Evolutionary conservation across 2,797 vertebrate genomes (phyloP), one percentile per base, ranked within the genome.

Genomic region (Rhinophrynus dorsalis): DNA sequence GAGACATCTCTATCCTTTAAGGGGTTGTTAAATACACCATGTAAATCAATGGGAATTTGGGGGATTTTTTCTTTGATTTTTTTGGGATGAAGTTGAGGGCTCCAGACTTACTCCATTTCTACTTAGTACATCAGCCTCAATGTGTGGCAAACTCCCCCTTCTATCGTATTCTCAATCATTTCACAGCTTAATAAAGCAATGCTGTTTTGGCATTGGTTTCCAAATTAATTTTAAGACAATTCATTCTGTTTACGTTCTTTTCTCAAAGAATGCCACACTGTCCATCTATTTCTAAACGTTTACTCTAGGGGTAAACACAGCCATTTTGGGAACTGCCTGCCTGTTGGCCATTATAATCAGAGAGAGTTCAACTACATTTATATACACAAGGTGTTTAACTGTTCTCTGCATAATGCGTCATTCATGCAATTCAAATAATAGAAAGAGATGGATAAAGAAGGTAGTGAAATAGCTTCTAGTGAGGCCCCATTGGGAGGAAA

Each of bases 241-340:
- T 73, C 69, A 50, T 52, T 65, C 32, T 73, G 70, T 67, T 66
- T 66, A 73, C 48, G 27, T 52, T 73, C 62, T 71, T 71, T 60
- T 67, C 37, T 15, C 38, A 42, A 73, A 67, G 70, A 73, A 73
- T 73, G 70, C 70, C 33, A 59, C n/a, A 12, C 62, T 60, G 70
- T 66, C 55, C 62, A 67, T 73, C 29, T 60, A 58, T 65, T 59
- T 73, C 55, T 67, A 73, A 73, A 73, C 55, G 55, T 73, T 73
- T 73, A 73, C 56, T 54, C 55, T 47, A 26, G 48, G 47, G 45
- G 56, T 73, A 73, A 66, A 73, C 62, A 67, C 70, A 60, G 55
- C 55, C 70, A 65, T 73, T 60, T 73, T 66, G 70, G 21, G 58
- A 62, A 30, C 48, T 62, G 62, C 37, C 26, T 52, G 61, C 33